A percentile compares a stretch with the other conserved stretches of the same genome.
These are phyloP conservation scores for Anolis carolinensis DNA, from an alignment of 2,113 vertebrate species.

Conservation along the genomic window DNA sequence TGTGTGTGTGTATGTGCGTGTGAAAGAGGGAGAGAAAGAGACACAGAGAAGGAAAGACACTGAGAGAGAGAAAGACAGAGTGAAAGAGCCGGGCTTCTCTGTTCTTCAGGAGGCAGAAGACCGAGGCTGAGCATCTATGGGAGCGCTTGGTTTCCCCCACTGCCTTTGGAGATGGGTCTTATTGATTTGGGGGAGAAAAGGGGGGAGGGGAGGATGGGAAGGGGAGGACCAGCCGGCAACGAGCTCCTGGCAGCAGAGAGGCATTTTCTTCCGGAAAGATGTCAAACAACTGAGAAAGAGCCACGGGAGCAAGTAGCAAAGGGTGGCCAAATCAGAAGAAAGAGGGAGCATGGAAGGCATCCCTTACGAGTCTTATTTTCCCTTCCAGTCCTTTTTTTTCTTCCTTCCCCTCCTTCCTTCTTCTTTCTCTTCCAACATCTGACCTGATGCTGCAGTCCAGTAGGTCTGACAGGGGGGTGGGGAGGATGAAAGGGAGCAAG, in stretches of 20 bases:
- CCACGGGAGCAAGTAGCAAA: slow-evolving; percentile 77
- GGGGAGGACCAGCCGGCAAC: slow-evolving; percentile 69
- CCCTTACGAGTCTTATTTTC: slow-evolving; percentile 66
- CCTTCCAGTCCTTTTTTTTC: not conserved
- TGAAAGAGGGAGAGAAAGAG: too few species aligned
- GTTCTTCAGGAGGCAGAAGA: slow-evolving; percentile 74
- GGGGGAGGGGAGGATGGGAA: slow-evolving; percentile 67
- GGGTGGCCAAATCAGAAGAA: slow-evolving; percentile 77
- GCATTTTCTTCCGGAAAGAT: slow-evolving; percentile 81
- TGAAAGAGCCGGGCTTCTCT: slow-evolving; percentile 66
- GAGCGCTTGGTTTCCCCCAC: slow-evolving; percentile 74
- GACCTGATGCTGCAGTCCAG: slow-evolving; percentile 82
- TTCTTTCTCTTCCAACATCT: slow-evolving; percentile 67
- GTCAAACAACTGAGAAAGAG: slow-evolving; percentile 77
- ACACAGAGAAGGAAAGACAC: too few species aligned
- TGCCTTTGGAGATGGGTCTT: slow-evolving; percentile 79
- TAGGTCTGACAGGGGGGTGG: slow-evolving; percentile 76
- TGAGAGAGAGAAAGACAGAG: not conserved
- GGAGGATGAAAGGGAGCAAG: slow-evolving; percentile 79
- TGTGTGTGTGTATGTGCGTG: not conserved
- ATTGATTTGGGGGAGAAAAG: slow-evolving; percentile 74
- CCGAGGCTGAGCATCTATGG: slow-evolving; percentile 71
- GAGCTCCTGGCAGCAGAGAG: slow-evolving; percentile 74
- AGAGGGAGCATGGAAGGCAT: slow-evolving; percentile 72
- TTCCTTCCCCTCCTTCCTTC: not conserved